A percentile compares a stretch with the other conserved stretches of the same genome.
phyloP scores from a whole-genome alignment of 2,888 invertebrate genomes.

The Phymatocera aterrima region DNA sequence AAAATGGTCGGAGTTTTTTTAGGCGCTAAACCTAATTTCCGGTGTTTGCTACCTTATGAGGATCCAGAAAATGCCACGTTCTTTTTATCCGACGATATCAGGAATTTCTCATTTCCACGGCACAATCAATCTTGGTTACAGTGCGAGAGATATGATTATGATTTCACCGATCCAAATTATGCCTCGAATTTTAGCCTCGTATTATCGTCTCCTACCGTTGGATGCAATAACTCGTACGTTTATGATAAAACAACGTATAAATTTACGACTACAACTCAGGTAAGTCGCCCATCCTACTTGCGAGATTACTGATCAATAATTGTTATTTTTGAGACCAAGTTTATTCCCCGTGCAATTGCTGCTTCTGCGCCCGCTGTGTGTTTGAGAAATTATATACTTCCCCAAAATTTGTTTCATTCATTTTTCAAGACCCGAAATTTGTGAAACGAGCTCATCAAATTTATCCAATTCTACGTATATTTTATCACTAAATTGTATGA shows the following conservation, averaged over 20 bases:
- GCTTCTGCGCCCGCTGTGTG: not conserved
- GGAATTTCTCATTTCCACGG: slow-evolving; percentile 77
- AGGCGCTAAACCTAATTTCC: slow-evolving; percentile 79
- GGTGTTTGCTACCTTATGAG: slow-evolving; percentile 80
- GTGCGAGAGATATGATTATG: slow-evolving; percentile 76
- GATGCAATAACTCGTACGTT: slow-evolving; percentile 77
- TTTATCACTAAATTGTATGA: no score
- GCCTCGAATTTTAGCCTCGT: slow-evolving; percentile 64
- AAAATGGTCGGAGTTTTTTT: slow-evolving; percentile 85
- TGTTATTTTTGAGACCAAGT: not conserved
- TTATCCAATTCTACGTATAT: no score
- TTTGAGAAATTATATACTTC: not conserved
- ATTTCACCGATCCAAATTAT: slow-evolving; percentile 65
- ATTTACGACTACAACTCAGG: slow-evolving; percentile 82
- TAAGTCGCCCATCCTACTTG: slow-evolving; percentile 64
- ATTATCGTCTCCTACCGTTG: slow-evolving; percentile 63
- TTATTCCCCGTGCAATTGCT: not conserved
- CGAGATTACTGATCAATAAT: no score
- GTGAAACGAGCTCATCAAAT: no score
- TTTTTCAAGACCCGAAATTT: no score
- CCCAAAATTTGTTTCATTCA: no score
- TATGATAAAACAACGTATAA: slow-evolving; percentile 79
- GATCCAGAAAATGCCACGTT: slow-evolving; percentile 75
- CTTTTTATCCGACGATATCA: slow-evolving; percentile 72
- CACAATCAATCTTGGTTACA: slow-evolving; percentile 75